Evolutionary conservation across 64 coral and sea anemone genomes (phyloP).

Genomic region (Stichodactyla mertensii): DNA sequence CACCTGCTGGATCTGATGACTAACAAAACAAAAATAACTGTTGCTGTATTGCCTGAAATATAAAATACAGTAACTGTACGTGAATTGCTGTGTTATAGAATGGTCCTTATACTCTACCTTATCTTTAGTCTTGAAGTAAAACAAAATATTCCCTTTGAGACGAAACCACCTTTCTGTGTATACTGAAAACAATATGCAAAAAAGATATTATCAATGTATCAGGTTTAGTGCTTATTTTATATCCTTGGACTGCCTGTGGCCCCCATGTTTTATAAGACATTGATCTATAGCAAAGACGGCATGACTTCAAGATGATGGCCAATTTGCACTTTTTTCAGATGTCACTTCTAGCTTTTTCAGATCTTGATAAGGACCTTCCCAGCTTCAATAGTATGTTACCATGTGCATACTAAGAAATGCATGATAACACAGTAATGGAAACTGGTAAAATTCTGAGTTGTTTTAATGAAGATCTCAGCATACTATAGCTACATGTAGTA

Average conservation of each 20-base stretch:
- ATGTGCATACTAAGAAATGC: no score
- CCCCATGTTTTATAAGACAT: no score
- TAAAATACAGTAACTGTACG: not conserved
- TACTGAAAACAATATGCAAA: slow-evolving; percentile 48
- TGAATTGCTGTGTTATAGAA: not conserved
- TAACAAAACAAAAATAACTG: slow-evolving; percentile 8
- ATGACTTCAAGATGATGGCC: no score
- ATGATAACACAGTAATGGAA: no score
- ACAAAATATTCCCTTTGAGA: slow-evolving; percentile 88
- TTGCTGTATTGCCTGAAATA: not conserved
- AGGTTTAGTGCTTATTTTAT: not conserved
- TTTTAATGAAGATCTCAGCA: no score
- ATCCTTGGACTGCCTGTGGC: not conserved
- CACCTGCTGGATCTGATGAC: slow-evolving; percentile 83
- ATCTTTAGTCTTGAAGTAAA: slow-evolving; percentile 95
- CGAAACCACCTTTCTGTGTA: slow-evolving; percentile 94
- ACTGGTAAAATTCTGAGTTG: no score
- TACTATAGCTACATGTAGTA: no score
- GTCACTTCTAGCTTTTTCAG: no score
- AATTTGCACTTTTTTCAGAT: no score
- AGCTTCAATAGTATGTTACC: no score
- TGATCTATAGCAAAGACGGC: no score
- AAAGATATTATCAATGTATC: not conserved
- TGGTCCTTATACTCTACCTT: slow-evolving; percentile 38
- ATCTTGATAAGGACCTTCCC: no score